Base-by-base conservation (phyloP, 2,888 invertebrate species). In the Cerastoderma edule region DNA sequence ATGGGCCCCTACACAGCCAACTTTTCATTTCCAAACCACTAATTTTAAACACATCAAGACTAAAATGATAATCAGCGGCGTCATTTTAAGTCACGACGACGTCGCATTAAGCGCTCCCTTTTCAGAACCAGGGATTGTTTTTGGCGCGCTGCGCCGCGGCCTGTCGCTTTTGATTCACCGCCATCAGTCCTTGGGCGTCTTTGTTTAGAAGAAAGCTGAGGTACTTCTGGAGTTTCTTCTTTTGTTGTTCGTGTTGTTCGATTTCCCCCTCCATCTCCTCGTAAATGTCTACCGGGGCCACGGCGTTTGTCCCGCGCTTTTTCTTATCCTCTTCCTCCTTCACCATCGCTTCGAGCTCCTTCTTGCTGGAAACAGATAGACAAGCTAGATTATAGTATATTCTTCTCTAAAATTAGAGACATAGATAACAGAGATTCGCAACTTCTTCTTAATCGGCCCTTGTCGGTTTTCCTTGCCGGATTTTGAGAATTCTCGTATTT, bases 181-280 rank as follows among this genome's bases (percentile, higher is more conserved):
- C 46, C 71, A 56, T 69, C 3, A 80, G 60, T 33, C 80, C 80
- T n/a, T 65, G 74, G 1, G 60, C 68, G 33, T 80, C 80, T 64
- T 80, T 80, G 30, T 57, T 64, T 24, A 76, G 35, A 22, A 80
- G 67, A 67, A 76, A 80, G 33, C 66, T 76, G 10, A 80, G 67
- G 54, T 80, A 80, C 72, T 74, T 80, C 35, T 74, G 60, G 10
- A 80, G 50, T 64, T 80, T 80, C 69, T 68, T 68, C 48, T 80
- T 80, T 64, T 80, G 80, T 30, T 71, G 57, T 39, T 80, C 80
- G 64, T 80, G 80, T 56, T 50, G 64, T 32, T 67, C 68, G 53
- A 80, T 80, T 44, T 80, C 80, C 32, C 68, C 67, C 35, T 80
- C 72, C 80, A 80, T 80, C 46, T 80, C 80, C 24, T 80, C 76